These are phyloP conservation scores for Callipepla californica DNA, from an alignment of 2,113 vertebrate genomes.

Conservation along the genomic window DNA sequence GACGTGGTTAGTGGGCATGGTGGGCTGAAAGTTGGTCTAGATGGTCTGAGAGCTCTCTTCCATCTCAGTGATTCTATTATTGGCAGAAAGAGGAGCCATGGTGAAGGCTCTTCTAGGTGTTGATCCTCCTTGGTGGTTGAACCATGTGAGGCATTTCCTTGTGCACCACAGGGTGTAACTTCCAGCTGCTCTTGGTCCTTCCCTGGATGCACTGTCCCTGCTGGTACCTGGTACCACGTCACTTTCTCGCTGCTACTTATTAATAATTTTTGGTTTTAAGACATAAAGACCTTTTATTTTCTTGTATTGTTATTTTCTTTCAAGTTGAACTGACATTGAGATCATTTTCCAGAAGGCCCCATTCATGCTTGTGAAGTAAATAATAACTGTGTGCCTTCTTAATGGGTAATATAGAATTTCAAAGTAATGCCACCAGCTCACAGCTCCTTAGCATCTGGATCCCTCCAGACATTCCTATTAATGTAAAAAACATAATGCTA, in stretches of 20 bases:
- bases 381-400: not conserved
- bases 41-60: no score
- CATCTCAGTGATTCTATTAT: no score
- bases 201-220: not conserved
- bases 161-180: not conserved
- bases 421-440: not conserved
- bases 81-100: not conserved
- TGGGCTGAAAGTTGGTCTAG: no score
- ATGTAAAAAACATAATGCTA: not conserved
- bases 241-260: not conserved
- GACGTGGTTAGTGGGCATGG: no score
- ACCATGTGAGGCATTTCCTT: not conserved
- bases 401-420: not conserved
- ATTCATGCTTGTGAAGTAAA: not conserved
- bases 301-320: not conserved
- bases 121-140: not conserved
- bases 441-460: slow-evolving; percentile 11
- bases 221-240: not conserved
- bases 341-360: slow-evolving; percentile 2
- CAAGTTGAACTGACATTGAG: not conserved
- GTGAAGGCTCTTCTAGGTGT: fast-evolving
- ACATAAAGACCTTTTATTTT: not conserved
- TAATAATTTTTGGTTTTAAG: not conserved
- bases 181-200: not conserved
- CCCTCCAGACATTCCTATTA: slow-evolving; percentile 17